phyloP scores from a whole-genome alignment of 2,888 invertebrate genomes.

The Scaptomyza cyrtandrae region DNA sequence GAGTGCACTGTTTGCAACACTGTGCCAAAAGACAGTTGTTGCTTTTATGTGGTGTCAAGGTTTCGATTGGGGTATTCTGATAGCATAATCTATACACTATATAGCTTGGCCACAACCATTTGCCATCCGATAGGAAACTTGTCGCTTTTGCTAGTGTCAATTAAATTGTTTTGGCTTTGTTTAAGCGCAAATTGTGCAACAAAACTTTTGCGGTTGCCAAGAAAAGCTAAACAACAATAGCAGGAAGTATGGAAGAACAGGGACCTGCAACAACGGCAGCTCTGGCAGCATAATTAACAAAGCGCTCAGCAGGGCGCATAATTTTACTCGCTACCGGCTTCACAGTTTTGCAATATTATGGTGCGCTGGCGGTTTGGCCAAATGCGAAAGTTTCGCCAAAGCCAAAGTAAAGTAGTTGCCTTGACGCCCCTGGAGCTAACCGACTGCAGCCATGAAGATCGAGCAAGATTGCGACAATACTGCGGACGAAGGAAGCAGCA shows the following conservation, averaged over 20 bases:
- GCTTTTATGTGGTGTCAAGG: slow-evolving; percentile 28
- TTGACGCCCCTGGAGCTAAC: slow-evolving; percentile 62
- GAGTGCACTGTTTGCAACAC: slow-evolving; percentile 14
- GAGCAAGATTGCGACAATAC: slow-evolving; percentile 25
- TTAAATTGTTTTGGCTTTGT: slow-evolving; percentile 78
- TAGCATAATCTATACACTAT: slow-evolving; percentile 32
- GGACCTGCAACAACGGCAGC: slow-evolving; percentile 11
- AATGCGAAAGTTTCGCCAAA: slow-evolving; percentile 66
- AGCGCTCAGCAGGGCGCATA: slow-evolving; percentile 75
- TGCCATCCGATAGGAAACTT: slow-evolving; percentile 15
- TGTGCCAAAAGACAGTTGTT: slow-evolving; percentile 15
- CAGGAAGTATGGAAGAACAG: slow-evolving; percentile 41
- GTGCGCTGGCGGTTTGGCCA: slow-evolving; percentile 41
- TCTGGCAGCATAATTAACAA: slow-evolving; percentile 70
- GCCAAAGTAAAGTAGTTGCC: slow-evolving; percentile 73
- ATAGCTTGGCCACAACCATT: slow-evolving; percentile 12
- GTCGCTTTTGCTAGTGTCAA: slow-evolving; percentile 60
- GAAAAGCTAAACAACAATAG: slow-evolving; percentile 52
- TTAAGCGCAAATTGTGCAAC: slow-evolving; percentile 75
- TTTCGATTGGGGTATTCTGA: slow-evolving; percentile 36
- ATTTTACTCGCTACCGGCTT: slow-evolving; percentile 62
- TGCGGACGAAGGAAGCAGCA: not conserved
- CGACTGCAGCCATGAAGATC: slow-evolving; percentile 50
- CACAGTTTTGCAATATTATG: slow-evolving; percentile 51
- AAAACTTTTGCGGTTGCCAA: slow-evolving; percentile 70